A percentile compares a stretch with the other conserved stretches of the same genome.
Evolutionary conservation across 2,888 invertebrate species (phyloP).

Genomic region (Spodoptera picta): DNA sequence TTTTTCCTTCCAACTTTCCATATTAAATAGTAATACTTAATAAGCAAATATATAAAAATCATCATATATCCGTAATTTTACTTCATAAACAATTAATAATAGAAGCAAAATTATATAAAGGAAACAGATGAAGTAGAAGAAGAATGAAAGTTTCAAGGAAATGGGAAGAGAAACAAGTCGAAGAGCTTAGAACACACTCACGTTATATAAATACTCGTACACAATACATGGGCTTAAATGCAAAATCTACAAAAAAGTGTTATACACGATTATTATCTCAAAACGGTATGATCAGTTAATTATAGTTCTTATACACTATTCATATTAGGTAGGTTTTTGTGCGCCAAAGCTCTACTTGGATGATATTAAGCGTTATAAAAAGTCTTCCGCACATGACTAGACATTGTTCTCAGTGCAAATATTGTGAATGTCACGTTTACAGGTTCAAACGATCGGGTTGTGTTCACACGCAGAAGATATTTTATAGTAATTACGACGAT

Average conservation of each 20-base stretch:
- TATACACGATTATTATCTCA: slow-evolving; percentile 84
- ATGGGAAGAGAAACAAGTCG: slow-evolving; percentile 65
- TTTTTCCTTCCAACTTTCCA: no score
- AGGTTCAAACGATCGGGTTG: slow-evolving; percentile 26
- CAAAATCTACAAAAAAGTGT: slow-evolving; percentile 86
- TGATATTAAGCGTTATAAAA: slow-evolving; percentile 75
- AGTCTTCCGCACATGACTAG: slow-evolving; percentile 56
- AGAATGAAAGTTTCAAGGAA: slow-evolving; percentile 51
- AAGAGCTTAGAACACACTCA: slow-evolving; percentile 82
- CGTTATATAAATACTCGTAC: slow-evolving; percentile 81
- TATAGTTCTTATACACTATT: slow-evolving; percentile 81
- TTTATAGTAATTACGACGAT: slow-evolving; percentile 64
- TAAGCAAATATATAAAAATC: no score
- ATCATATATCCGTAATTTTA: not conserved
- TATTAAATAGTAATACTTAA: no score
- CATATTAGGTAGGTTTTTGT: slow-evolving; percentile 78
- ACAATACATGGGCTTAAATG: slow-evolving; percentile 87
- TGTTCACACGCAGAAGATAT: slow-evolving; percentile 65
- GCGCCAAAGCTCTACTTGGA: slow-evolving; percentile 86
- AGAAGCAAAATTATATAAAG: slow-evolving; percentile 17
- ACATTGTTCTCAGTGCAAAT: slow-evolving; percentile 55
- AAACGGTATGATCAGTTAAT: slow-evolving; percentile 82
- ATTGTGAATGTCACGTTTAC: slow-evolving; percentile 8
- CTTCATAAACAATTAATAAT: slow-evolving; percentile 18
- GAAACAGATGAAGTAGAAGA: slow-evolving; percentile 41